These are phyloP conservation scores for Neodiprion fabricii DNA, from an alignment of 1,140 invertebrate genomes.

Conservation along the genomic window DNA sequence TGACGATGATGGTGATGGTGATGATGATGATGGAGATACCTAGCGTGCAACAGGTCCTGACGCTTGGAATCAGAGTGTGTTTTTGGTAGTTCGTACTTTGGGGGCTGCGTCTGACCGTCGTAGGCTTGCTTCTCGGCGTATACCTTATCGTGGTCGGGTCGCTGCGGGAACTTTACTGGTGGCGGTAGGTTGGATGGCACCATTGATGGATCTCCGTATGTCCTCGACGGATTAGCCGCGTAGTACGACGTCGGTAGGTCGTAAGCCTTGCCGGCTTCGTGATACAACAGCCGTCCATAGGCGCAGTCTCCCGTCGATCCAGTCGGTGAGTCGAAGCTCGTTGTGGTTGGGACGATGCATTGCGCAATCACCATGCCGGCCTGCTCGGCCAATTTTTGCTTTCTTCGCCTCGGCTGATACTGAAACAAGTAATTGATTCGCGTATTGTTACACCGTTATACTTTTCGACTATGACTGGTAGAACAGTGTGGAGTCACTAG, in stretches of 20 bases:
- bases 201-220: conserved; percentile 18
- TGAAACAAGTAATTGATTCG: conserved; percentile 32
- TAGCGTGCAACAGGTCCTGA: conserved; percentile 18
- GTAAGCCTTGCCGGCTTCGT: conserved; percentile 42
- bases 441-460: conserved; percentile 9
- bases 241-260: conserved; percentile 34
- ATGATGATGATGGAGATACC: conserved; percentile 36
- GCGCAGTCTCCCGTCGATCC: conserved; percentile 42
- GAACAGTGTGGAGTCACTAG: not conserved
- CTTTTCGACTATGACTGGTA: not conserved
- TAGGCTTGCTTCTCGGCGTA: conserved; percentile 28
- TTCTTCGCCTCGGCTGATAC: conserved; percentile 58
- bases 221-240: not conserved
- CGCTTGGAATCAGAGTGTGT: conserved; percentile 24
- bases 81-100: conserved; percentile 38
- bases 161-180: conserved; percentile 37
- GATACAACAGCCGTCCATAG: conserved; percentile 44
- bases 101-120: conserved; percentile 21
- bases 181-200: conserved; percentile 38
- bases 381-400: conserved; percentile 55
- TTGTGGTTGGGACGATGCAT: conserved; percentile 24
- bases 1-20: conserved; percentile 42
- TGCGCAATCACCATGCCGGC: conserved; percentile 35
- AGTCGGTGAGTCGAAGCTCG: conserved; percentile 21
- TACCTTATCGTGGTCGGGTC: conserved; percentile 33